Evolutionary conservation across 2,888 invertebrate genomes (phyloP).

Genomic region (Deroplatys truncata): DNA sequence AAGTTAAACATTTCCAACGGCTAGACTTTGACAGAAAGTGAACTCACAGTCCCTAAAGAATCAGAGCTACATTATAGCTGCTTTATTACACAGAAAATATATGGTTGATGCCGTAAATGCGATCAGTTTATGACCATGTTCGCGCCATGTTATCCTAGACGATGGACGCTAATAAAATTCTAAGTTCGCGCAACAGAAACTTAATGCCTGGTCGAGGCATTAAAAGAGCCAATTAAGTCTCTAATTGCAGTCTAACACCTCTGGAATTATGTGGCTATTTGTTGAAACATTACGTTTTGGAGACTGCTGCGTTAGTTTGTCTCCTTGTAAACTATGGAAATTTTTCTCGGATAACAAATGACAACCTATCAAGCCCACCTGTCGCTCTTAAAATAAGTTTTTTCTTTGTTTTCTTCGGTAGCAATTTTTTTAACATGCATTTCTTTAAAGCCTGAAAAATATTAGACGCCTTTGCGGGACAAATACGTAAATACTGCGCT

Average conservation of each 20-base stretch:
- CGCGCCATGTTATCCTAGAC: background rate
- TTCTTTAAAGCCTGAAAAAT: too few relatives aligned
- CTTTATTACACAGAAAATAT: background rate
- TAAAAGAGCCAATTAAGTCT: background rate
- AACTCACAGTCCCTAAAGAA: background rate
- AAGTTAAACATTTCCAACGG: too few relatives aligned
- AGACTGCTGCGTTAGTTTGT: too few relatives aligned
- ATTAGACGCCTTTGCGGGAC: too few relatives aligned
- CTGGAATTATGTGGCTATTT: background rate
- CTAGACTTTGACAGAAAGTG: background rate
- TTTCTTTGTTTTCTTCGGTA: too few relatives aligned
- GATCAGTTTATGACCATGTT: background rate
- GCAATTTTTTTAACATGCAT: too few relatives aligned
- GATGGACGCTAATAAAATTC: background rate
- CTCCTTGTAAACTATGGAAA: too few relatives aligned
- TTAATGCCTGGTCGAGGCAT: background rate
- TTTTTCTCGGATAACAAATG: too few relatives aligned
- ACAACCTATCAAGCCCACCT: too few relatives aligned
- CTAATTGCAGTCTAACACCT: background rate
- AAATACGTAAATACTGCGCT: too few relatives aligned
- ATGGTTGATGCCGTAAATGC: background rate
- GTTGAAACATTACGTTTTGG: background rate
- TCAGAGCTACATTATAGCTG: background rate
- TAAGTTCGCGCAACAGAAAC: background rate
- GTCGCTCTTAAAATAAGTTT: too few relatives aligned